Evolutionary conservation across 2,113 vertebrate genomes (phyloP), one percentile per base, ranked within the genome.

Genomic region (Centropus bengalensis): DNA sequence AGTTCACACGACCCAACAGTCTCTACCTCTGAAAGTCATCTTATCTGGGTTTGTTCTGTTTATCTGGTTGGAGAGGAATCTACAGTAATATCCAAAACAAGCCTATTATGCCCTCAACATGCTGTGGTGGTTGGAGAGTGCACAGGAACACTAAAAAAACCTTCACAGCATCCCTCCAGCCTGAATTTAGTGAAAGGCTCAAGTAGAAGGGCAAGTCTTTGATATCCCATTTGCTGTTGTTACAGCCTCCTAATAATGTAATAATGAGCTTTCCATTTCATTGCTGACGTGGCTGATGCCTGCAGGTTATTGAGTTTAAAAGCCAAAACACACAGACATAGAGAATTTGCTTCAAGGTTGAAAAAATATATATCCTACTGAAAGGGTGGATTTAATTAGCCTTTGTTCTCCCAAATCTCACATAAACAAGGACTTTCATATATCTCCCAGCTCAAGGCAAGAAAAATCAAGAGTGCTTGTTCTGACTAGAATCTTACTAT

Each of bases 261-360:
- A 74, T 93, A 93, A 94, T 47, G 86, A 94, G 67, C 90, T 93
- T 97, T 93, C 90, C 89, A 70, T 94, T 96, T 81, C 86, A 92
- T 94, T 93, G 55, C 58, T 86, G 74, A 84, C 42, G 36, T 83
- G 74, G 27, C 56, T 67, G 44, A 60, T 49, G 64, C 91, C 86
- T 95, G 91, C 56, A 93, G 92, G 89, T 86, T 96, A 66, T 52
- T 88, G 78, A 95, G 82, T 73, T 54, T 64, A 74, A 94, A 93
- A 92, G 80, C 76, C 96, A 96, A 97, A 94, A 94, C 44, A 97
- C 27, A 92, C 82, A 91, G 71, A 79, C 93, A 64, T 26, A 89
- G 69, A 92, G 86, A 87, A 91, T 90, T 88, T 79, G 44, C 47
- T 88, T 81, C 89, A 82, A 84, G 89, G 95, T 94, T 96, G 94